A percentile compares a stretch with the other conserved stretches of the same genome.
These are phyloP conservation scores for Pangasius krempfi DNA, from an alignment of 2,797 vertebrate genomes.

Conservation along the genomic window DNA sequence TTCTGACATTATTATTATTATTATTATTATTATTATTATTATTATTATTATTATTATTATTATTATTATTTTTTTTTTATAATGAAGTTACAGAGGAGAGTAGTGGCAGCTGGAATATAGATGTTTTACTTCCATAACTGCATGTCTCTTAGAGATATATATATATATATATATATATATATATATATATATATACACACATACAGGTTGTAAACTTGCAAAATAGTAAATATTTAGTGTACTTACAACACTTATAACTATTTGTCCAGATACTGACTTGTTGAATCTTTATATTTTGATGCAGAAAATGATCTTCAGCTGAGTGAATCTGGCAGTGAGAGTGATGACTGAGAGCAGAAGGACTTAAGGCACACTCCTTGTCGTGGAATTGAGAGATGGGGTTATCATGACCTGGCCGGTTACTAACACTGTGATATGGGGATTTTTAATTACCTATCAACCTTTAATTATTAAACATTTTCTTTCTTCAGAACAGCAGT, in stretches of 20 bases:
- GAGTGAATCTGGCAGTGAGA: conserved; percentile 95
- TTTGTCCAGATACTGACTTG: not conserved
- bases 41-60: no score
- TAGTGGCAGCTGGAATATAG: not conserved
- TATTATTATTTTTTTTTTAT: not conserved
- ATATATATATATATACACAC: no score
- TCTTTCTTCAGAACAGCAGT: conserved; percentile 25
- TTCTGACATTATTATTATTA: not conserved
- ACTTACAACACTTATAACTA: not conserved
- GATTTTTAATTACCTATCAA: conserved; percentile 33
- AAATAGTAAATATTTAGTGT: not conserved
- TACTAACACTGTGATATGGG: conserved; percentile 12
- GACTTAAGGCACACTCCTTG: not conserved
- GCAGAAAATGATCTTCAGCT: conserved; percentile 95
- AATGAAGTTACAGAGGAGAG: not conserved
- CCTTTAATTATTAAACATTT: conserved; percentile 25
- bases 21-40: no score
- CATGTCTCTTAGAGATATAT: not conserved
- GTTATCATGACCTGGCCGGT: conserved; percentile 25
- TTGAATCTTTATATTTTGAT: conserved; percentile 53
- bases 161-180: not conserved
- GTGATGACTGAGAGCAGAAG: conserved; percentile 80
- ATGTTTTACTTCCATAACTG: not conserved
- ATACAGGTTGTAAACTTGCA: no score
- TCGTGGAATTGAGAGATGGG: not conserved